Evolutionary conservation across 2,888 invertebrate genomes (phyloP), one percentile per base, ranked within the genome.

Genomic region (Prenolepis imparis): DNA sequence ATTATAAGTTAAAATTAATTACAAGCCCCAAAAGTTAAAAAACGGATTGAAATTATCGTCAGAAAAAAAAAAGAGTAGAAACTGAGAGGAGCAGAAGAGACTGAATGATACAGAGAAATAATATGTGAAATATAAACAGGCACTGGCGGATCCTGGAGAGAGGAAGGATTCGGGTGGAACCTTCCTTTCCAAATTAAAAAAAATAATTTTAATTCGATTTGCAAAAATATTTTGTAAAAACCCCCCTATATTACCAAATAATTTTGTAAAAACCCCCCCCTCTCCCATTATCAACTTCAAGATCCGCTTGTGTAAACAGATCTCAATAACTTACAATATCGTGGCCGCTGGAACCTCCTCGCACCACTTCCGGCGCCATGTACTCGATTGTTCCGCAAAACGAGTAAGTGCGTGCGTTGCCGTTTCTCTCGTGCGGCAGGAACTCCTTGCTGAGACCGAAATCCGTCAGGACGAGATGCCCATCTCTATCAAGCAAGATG

Each of bases 341-440:
- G 95, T 99, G 99, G 32, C 99, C 99, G 89, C 97, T 96, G 80
- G 97, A 97, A 86, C 98, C 98, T 80, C 98, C 98, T 92, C 97
- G 95, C 55, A 97, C 96, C 48, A 97, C 96, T 94, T 97, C 98
- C 0, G 98, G 99, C 28, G 99, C 99, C 99, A 99, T 99, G 95
- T 99, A 99, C 95, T 99, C 99, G 92, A 99, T 98, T 87, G 99
- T 99, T 24, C 99, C 99, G 95, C 99, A 99, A 95, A 99, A 99
- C 86, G 99, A 99, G 95, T 99, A 99, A 0, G 99, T 98, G 87
- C 99, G 95, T 93, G 97, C 97, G 93, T 98, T 97, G 92, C 95
- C 95, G 92, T 96, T 96, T 93, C 96, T 96, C 92, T 96, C 96
- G 93, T 96, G 95, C 18, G 96, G 96, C 81, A 97, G 96, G 94